Percentiles rank a stretch among this genome's conserved stretches.
Conservation (phyloP, 2,797 vertebrate species). For the Arremon brunneinucha region DNA sequence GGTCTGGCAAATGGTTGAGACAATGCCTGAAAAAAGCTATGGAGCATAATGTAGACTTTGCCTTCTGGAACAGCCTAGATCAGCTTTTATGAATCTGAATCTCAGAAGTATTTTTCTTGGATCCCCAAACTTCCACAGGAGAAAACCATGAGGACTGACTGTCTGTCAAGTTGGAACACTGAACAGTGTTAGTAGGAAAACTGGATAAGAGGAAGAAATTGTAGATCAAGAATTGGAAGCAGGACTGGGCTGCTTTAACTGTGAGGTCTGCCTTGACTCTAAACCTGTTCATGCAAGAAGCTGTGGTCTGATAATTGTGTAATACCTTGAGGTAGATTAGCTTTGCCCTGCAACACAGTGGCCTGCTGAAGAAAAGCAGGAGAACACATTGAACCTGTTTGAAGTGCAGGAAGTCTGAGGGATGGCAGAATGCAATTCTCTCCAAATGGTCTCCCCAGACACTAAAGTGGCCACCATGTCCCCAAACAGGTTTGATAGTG, state of each 20-base stretch:
- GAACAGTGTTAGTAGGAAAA: background rate
- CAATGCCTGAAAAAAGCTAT: background rate
- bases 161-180: background rate
- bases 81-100: background rate
- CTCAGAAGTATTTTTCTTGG: background rate
- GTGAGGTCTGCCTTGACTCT: background rate
- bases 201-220: background rate
- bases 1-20: background rate
- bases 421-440: background rate
- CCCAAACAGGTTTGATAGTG: background rate
- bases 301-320: background rate
- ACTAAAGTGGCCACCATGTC: rapidly evolving
- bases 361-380: background rate
- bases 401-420: background rate
- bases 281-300: background rate
- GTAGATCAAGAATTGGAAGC: background rate
- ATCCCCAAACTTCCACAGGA: background rate
- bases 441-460: background rate
- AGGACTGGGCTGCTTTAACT: background rate
- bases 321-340: background rate
- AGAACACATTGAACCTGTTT: background rate
- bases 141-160: background rate
- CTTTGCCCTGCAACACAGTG: background rate
- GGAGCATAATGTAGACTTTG: background rate
- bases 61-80: background rate